Evolutionary conservation across 2,113 vertebrate genomes (phyloP), one percentile per base, ranked within the genome.

Genomic region (Coryphaenoides rupestris): DNA sequence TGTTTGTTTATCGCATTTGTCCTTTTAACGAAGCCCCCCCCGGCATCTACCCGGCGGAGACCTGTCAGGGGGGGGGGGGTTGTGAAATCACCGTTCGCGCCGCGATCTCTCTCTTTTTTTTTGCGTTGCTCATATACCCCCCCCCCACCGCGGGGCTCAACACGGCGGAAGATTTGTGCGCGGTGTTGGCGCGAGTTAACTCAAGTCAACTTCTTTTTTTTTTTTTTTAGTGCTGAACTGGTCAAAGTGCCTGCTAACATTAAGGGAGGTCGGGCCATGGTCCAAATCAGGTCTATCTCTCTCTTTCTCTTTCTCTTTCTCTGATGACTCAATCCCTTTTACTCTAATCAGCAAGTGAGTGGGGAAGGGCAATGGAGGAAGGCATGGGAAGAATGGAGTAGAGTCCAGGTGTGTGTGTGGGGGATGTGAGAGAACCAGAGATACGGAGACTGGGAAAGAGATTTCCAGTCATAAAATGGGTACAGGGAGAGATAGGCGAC

Each of bases 81-180:
- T 77, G 33, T 65, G 60, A n/a, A n/a, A 66, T 74, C 53, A 69
- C 60, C 56, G n/a, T 72, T n/a, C n/a, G n/a, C n/a, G n/a, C n/a
- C n/a, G n/a, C n/a, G n/a, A n/a, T n/a, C n/a, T n/a, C n/a, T n/a
- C n/a, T n/a, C n/a, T n/a, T n/a, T n/a, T n/a, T n/a, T n/a, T n/a
- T n/a, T n/a, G n/a, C n/a, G n/a, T n/a, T n/a, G n/a, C n/a, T n/a
- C n/a, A n/a, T n/a, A n/a, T n/a, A n/a, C n/a, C n/a, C n/a, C n/a
- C n/a, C n/a, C n/a, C n/a, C n/a, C n/a, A n/a, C n/a, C n/a, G n/a
- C n/a, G n/a, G 57, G 55, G 10, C 21, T 55, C 57, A 53, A 21
- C 28, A 14, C 21, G 2, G 24, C 49, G 16, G 53, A 28, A 60
- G 55, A 66, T 72, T 76, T 56, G 33, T 56, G 19, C 45, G n/a